phyloP scores from a whole-genome alignment of 2,113 vertebrate species.

The Zosterops lateralis region DNA sequence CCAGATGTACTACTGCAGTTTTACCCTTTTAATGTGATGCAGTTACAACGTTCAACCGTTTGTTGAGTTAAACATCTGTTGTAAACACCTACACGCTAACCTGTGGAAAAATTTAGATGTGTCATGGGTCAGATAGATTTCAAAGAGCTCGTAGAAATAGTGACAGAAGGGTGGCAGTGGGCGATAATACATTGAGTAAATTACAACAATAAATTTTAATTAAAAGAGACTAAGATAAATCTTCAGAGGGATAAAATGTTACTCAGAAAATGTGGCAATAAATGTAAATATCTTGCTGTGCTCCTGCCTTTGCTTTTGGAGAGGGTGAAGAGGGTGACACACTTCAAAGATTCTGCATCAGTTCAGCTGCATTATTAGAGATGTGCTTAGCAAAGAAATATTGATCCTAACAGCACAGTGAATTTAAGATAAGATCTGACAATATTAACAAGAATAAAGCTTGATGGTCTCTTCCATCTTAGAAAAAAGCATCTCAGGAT shows the following conservation, averaged over 20 bases:
- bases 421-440: slow-evolving; percentile 6
- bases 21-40: background rate
- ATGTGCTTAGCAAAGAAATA: slow-evolving; percentile 29
- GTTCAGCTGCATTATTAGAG: background rate
- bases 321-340: background rate
- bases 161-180: background rate
- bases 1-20: background rate
- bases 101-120: background rate
- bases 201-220: slow-evolving; percentile 12
- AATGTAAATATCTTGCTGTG: background rate
- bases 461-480: background rate
- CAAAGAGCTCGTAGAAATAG: background rate
- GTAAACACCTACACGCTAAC: background rate
- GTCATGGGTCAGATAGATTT: background rate
- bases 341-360: background rate
- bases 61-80: background rate
- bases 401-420: background rate
- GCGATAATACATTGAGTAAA: background rate
- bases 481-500: background rate
- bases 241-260: background rate
- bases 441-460: background rate
- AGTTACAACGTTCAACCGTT: background rate
- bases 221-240: background rate
- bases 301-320: background rate
- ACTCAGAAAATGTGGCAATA: background rate